These are phyloP conservation scores for Lytechinus variegatus DNA, from an alignment of 35 echinoderm and acorn worm species.

Conservation along the genomic window DNA sequence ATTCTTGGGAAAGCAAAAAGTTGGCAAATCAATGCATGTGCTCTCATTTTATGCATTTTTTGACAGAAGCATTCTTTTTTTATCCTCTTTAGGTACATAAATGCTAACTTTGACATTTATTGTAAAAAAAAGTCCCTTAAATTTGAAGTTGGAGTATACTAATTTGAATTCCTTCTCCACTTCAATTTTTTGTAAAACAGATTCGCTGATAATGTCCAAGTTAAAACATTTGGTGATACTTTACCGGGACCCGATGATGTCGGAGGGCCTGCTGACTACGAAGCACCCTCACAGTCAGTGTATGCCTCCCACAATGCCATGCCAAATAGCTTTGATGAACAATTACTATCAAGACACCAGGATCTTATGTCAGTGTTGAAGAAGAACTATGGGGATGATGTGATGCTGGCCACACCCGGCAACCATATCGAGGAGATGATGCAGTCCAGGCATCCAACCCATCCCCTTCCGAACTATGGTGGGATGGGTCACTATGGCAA, in stretches of 20 bases:
- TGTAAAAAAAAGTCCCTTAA: no score
- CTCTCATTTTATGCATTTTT: no score
- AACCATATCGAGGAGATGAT: conserved; percentile 19
- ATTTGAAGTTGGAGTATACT: no score
- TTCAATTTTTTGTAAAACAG: background rate
- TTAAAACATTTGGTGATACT: conserved; percentile 43
- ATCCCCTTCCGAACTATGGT: background rate
- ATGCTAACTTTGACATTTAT: no score
- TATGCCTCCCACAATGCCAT: background rate
- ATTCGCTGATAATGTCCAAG: conserved; percentile 36
- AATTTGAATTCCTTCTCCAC: no score
- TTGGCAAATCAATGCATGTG: no score
- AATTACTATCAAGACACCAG: background rate
- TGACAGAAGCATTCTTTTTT: no score
- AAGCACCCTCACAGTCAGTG: background rate
- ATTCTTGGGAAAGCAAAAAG: no score
- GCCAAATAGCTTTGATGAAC: background rate
- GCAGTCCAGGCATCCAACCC: background rate
- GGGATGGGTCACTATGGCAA: conserved; percentile 24
- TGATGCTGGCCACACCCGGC: background rate
- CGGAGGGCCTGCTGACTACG: background rate
- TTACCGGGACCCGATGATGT: background rate
- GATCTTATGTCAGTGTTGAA: conserved; percentile 23
- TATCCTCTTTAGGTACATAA: no score
- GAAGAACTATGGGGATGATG: conserved; percentile 31